Percentiles rank a stretch among this genome's conserved stretches.
These are phyloP conservation scores for Falco rusticolus DNA, from an alignment of 2,797 vertebrate species.

Conservation along the genomic window DNA sequence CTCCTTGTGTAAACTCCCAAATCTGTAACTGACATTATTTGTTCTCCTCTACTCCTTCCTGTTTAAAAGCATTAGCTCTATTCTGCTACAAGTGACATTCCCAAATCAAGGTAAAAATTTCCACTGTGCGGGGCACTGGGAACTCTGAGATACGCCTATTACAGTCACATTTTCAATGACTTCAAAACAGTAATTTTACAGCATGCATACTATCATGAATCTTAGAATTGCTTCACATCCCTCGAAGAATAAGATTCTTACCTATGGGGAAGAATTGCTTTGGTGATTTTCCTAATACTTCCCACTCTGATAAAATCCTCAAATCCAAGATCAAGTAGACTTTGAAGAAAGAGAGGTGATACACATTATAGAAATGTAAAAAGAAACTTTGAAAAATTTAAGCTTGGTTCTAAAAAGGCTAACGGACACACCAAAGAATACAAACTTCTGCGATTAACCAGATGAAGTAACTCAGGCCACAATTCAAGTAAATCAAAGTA, in stretches of 20 bases:
- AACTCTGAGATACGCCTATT: background rate
- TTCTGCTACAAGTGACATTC: background rate
- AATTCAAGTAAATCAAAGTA: background rate
- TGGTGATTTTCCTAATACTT: constrained; percentile 83
- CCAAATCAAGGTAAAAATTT: background rate
- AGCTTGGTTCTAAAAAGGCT: background rate
- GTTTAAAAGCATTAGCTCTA: background rate
- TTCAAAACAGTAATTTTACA: background rate
- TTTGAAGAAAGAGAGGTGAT: constrained; percentile 41
- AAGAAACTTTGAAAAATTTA: background rate
- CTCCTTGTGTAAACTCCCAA: background rate
- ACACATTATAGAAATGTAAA: background rate
- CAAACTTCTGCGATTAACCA: fast-evolving
- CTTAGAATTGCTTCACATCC: background rate
- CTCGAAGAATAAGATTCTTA: constrained; percentile 43
- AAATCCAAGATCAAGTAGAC: constrained; percentile 81
- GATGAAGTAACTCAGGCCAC: background rate
- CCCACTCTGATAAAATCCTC: constrained; percentile 83
- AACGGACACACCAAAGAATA: background rate
- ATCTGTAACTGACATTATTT: background rate
- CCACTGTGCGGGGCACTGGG: fast-evolving
- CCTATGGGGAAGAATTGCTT: constrained; percentile 82
- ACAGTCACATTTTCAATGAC: background rate
- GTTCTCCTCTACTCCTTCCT: background rate
- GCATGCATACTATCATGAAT: background rate